phyloP scores from a whole-genome alignment of 2,888 invertebrate genomes.

The Agriotes lineatus region DNA sequence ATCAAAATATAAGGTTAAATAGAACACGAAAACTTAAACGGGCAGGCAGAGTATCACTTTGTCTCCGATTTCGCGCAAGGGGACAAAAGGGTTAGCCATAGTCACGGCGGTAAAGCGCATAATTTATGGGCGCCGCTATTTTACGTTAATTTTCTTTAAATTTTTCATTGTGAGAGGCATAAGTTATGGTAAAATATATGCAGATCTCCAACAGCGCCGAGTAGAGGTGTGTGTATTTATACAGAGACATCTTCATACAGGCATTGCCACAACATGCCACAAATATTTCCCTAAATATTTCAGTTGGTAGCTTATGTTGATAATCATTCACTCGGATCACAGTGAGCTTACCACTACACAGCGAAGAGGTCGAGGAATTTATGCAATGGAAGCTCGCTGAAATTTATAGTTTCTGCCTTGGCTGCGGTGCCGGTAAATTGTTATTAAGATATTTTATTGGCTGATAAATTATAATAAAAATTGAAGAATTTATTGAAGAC shows the following conservation, averaged over 20 bases:
- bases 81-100: conserved; percentile 1
- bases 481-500: no score
- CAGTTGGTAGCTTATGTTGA: conserved; percentile 52
- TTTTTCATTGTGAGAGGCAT: conserved; percentile 31
- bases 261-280: conserved; percentile 56
- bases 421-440: no score
- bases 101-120: conserved; percentile 4
- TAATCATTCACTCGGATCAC: conserved; percentile 44
- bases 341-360: conserved; percentile 35
- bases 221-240: conserved; percentile 39
- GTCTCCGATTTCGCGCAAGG: background rate
- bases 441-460: no score
- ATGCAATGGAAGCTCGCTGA: no score
- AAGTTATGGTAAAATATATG: conserved; percentile 41
- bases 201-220: conserved; percentile 42
- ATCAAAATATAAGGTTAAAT: no score
- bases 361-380: no score
- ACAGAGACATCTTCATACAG: conserved; percentile 47
- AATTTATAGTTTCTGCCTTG: no score
- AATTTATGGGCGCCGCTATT: conserved; percentile 23
- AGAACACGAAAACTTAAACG: no score
- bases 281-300: conserved; percentile 59
- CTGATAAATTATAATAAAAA: no score
- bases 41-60: no score
- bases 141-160: conserved; percentile 34